phyloP scores from a whole-genome alignment of 2,888 invertebrate genomes.

The Harpagoxenus sublaevis region DNA sequence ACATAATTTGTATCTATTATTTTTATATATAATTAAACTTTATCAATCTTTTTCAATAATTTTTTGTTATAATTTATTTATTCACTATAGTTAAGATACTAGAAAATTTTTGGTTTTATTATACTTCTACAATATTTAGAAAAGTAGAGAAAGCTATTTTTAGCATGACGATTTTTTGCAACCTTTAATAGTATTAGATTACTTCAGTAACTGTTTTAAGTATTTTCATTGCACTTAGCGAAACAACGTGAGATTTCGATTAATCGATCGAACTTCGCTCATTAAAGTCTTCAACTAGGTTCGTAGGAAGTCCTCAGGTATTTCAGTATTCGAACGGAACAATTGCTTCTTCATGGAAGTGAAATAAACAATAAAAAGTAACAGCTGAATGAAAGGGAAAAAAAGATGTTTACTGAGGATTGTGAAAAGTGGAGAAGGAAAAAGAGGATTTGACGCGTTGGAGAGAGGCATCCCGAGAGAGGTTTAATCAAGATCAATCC shows the following conservation, averaged over 20 bases:
- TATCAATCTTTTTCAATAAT: background rate
- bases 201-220: background rate
- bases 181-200: background rate
- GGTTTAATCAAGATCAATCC: constrained; percentile 82
- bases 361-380: constrained; percentile 52
- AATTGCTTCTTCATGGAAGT: constrained; percentile 25
- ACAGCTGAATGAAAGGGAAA: constrained; percentile 48
- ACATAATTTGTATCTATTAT: background rate
- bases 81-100: background rate
- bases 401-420: constrained; percentile 51
- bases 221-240: constrained; percentile 20
- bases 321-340: constrained; percentile 20
- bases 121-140: background rate
- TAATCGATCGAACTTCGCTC: constrained; percentile 28
- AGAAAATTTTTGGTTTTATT: background rate
- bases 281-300: constrained; percentile 42
- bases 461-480: constrained; percentile 51
- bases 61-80: background rate
- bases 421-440: constrained; percentile 33
- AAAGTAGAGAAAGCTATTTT: background rate
- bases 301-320: constrained; percentile 18
- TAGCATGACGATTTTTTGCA: background rate
- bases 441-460: constrained; percentile 46
- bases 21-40: background rate
- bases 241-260: constrained; percentile 19